These are phyloP conservation scores for Sesamia inferens DNA, from an alignment of 2,888 invertebrate species.

Conservation along the genomic window DNA sequence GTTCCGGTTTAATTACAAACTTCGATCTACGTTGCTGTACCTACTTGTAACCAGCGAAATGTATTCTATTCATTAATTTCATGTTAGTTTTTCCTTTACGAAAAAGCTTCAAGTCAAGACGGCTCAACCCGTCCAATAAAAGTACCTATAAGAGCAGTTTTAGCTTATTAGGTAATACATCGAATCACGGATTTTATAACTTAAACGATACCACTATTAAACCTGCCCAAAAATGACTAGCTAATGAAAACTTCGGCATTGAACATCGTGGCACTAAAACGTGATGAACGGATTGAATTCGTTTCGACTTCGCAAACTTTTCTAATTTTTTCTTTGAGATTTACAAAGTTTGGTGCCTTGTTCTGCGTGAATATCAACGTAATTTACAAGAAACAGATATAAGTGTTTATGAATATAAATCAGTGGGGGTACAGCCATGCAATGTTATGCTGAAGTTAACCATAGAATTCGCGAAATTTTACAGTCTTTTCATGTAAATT, in stretches of 20 bases:
- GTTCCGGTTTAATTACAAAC: conserved; percentile 28
- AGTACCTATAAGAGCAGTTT: conserved; percentile 67
- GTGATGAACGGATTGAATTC: conserved; percentile 60
- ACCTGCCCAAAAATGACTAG: conserved; percentile 59
- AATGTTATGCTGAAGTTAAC: conserved; percentile 69
- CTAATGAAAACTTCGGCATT: conserved; percentile 61
- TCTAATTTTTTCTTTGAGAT: conserved; percentile 55
- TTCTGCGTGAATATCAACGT: conserved; percentile 49
- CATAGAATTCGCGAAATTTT: conserved; percentile 70
- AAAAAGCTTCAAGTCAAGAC: conserved; percentile 62
- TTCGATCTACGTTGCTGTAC: background rate
- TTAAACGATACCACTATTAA: conserved; percentile 62
- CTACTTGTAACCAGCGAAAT: conserved; percentile 16
- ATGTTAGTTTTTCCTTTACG: conserved; percentile 34
- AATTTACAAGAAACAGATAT: conserved; percentile 49
- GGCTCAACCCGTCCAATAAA: conserved; percentile 64
- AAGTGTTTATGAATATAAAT: conserved; percentile 66
- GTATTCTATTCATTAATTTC: conserved; percentile 34
- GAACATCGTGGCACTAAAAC: conserved; percentile 55
- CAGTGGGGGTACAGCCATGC: conserved; percentile 62
- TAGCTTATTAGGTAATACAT: conserved; percentile 76
- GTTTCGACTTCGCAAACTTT: conserved; percentile 61
- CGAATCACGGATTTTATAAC: conserved; percentile 71
- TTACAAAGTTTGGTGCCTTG: conserved; percentile 45
- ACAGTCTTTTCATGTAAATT: conserved; percentile 77